Evolutionary conservation across 53 echinoderm and acorn worm genomes (phyloP), one percentile per base, ranked within the genome.

Genomic region (Echinarachnius parma): DNA sequence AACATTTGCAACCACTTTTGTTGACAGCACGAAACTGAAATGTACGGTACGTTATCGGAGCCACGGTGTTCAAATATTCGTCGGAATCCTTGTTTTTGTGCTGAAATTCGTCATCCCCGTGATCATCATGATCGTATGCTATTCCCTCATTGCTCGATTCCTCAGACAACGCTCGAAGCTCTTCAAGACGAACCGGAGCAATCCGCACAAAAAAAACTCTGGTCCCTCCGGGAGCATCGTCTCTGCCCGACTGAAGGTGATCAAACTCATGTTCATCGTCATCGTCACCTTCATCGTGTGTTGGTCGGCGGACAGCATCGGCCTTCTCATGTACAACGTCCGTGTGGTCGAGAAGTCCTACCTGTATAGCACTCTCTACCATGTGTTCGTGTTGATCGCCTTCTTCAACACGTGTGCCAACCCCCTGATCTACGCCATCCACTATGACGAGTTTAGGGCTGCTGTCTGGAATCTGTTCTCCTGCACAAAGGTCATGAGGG

Each of bases 101-200:
- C 0, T 88, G 0, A 59, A 75, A 37, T 88, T 76, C 32, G 31
- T 88, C 11, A 42, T 80, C n/a, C 89, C 83, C 0, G 59, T 82
- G 23, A 25, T 59, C 25, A 80, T 80, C 39, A 88, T 88, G 89
- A 64, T 80, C 8, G 64, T 49, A 25, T 65, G 72, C 18, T 79
- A 88, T 50, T 75, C 13, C 3, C 48, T 66, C 31, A 66, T 66
- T 3, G 18, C 66, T 19, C 66, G 66, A 19, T 48, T 29, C 15
- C 31, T 66, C 13, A 47, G 20, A 0, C 31, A 30, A 28, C 31
- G 66, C 13, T 9, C 50, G 31, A 20, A 20, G 4, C 37, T 5
- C 34, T 2, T 18, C 21, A 19, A 19, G 3, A 31, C 29, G 30
- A 34, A 68, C 3, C 30, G 28, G 2, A 46, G 28, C 37, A 65